Conservation (phyloP, 2,113 vertebrate species). For the Redunca redunca region DNA sequence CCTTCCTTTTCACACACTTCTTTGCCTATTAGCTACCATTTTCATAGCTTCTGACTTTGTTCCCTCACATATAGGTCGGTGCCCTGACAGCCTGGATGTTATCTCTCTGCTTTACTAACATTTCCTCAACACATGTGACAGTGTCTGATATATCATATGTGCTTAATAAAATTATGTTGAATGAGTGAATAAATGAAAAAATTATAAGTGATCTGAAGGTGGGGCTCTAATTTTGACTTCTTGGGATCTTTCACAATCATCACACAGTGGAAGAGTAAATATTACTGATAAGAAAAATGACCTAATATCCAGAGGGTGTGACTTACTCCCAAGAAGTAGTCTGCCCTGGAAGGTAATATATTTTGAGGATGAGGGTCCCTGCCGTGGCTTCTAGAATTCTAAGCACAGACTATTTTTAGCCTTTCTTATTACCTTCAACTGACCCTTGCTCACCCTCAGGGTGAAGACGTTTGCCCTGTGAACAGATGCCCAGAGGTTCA, state of each 20-base stretch:
- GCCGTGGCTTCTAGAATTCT: neutral
- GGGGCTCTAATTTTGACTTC: neutral
- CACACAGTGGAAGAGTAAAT: neutral
- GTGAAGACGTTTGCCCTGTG: conserved; percentile 2
- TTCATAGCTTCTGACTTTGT: neutral
- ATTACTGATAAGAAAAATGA: neutral
- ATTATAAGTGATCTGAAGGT: neutral
- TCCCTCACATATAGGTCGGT: neutral
- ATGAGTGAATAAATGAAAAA: neutral
- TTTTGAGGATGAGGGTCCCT: neutral
- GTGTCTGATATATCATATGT: neutral
- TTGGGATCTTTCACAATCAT: neutral
- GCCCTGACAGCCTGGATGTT: neutral
- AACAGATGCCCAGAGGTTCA: neutral
- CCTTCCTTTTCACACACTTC: neutral
- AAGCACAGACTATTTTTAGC: neutral
- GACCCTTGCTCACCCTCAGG: neutral
- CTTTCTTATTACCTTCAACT: neutral
- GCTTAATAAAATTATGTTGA: neutral
- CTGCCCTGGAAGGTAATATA: neutral
- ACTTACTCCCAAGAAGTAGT: neutral
- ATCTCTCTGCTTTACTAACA: neutral
- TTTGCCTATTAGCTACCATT: neutral
- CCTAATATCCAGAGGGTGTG: neutral
- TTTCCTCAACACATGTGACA: neutral